Evolutionary conservation across 2,113 vertebrate species (phyloP), one percentile per base, ranked within the genome.

Genomic region (Alexandromys fortis): DNA sequence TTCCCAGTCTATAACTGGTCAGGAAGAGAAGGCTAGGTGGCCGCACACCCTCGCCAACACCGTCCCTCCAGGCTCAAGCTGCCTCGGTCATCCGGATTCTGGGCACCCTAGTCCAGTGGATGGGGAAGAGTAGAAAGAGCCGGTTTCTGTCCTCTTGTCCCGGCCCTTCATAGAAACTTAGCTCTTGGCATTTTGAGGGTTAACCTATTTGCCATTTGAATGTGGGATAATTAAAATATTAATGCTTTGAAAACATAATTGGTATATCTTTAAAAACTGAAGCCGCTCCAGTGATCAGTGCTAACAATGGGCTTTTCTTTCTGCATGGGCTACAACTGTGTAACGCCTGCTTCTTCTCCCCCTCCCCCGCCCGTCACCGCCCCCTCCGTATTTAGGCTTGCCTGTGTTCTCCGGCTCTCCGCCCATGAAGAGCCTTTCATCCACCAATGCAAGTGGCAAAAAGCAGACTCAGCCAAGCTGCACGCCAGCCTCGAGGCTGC

Each of bases 381-480:
- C 65, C 97, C 87, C 95, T 70, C 96, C 35, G 97, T 90, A 97
- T 98, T 97, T 97, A 99, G 98, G 98, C 98, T 98, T 98, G 98
- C 98, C 97, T 33, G 96, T 98, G 97, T 98, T 98, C 98, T 98
- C 97, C 86, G 92, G 97, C 98, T 98, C 98, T 98, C 98, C 98
- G 94, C 98, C 98, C 97, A 98, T 98, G 98, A 99, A 98, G 98
- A 98, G 97, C 97, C 98, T 99, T 98, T 98, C 98, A 98, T 98
- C 98, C 98, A 98, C 98, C 98, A 98, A 97, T 98, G 98, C 98
- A 98, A 98, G 98, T 98, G 96, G 98, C 98, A 99, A 98, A 98
- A 98, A 98, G 98, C 99, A 99, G 98, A 97, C 97, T 98, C 98
- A 98, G 98, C 98, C 98, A 98, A 98, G 98, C 98, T 98, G 98